Evolutionary conservation across 2,113 vertebrate genomes (phyloP).

Genomic region (Anas platyrhynchos): DNA sequence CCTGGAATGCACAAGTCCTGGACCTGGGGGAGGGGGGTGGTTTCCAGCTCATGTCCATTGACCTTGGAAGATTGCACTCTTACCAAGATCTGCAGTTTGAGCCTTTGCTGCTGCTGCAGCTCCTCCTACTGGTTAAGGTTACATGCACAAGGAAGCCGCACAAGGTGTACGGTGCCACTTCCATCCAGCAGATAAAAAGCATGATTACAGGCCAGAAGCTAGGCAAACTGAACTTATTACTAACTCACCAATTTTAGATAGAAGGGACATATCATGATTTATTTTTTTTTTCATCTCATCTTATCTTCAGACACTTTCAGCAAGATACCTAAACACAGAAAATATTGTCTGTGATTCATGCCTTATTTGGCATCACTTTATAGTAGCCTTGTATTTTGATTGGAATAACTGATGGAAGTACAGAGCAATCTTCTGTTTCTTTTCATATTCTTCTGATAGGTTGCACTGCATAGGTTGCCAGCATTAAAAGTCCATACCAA

Average conservation of each 20-base stretch:
- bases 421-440: not conserved
- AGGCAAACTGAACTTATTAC: not conserved
- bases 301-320: not conserved
- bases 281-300: not conserved
- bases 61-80: not conserved
- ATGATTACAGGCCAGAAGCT: rapidly evolving
- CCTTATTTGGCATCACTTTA: not conserved
- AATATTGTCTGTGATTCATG: not conserved
- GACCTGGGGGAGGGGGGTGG: not conserved
- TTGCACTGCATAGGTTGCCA: not conserved
- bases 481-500: not conserved
- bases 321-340: not conserved
- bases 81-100: not conserved
- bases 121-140: not conserved
- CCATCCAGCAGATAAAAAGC: not conserved
- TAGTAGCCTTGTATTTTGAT: rapidly evolving
- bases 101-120: not conserved
- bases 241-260: not conserved
- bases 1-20: rapidly evolving
- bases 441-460: not conserved
- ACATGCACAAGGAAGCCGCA: not conserved
- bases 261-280: not conserved
- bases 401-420: not conserved
- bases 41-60: not conserved
- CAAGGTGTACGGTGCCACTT: not conserved